Percentiles rank a stretch among this genome's conserved stretches.
These are phyloP conservation scores for Columba janthina DNA, from an alignment of 2,113 vertebrate species.

Conservation along the genomic window DNA sequence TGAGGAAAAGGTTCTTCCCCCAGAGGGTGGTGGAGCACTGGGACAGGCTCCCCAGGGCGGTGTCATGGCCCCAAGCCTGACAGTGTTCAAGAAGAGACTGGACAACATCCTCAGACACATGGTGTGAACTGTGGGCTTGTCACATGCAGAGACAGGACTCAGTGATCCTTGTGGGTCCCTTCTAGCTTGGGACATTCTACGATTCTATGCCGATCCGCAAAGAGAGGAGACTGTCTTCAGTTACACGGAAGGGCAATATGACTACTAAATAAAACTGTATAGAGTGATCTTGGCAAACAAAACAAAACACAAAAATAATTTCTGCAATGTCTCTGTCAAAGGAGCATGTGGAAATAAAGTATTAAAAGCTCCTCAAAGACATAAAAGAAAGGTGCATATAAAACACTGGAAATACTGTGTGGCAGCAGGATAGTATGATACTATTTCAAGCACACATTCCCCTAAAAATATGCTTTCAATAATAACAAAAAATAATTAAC, in stretches of 20 bases:
- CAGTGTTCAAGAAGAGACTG: no score
- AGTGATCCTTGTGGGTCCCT: no score
- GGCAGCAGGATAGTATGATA: neutral
- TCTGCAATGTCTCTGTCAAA: neutral
- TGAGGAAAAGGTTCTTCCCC: no score
- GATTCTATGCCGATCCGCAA: neutral
- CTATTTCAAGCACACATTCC: neutral
- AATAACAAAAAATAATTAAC: neutral
- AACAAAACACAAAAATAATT: neutral
- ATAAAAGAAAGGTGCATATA: neutral
- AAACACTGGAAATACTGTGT: neutral
- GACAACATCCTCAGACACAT: no score
- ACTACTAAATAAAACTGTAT: neutral
- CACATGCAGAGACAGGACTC: no score
- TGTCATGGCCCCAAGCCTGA: no score
- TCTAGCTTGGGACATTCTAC: no score
- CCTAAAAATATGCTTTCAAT: neutral
- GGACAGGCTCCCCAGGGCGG: no score
- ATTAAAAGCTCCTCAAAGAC: neutral
- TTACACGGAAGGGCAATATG: neutral
- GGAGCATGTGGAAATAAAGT: neutral
- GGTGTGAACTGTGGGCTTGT: no score
- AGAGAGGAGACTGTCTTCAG: neutral
- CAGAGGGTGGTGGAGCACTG: no score
- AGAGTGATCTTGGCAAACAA: neutral